phyloP scores from a whole-genome alignment of 2,888 invertebrate species.

The Orthonychiurus folsomi region DNA sequence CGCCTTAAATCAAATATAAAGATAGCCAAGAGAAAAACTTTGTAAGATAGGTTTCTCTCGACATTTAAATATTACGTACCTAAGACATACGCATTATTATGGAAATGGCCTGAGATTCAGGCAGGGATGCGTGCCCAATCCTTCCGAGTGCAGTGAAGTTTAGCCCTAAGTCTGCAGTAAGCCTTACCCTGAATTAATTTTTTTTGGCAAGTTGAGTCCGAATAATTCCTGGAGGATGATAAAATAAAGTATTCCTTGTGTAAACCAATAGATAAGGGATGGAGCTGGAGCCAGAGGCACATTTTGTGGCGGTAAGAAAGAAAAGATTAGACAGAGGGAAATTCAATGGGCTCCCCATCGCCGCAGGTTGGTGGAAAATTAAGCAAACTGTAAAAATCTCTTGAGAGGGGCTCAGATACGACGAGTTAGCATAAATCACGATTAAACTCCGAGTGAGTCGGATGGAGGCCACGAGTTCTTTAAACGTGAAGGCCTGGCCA shows the following conservation, averaged over 20 bases:
- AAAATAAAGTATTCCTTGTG: not conserved
- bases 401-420: conserved; percentile 4
- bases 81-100: no score
- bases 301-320: not conserved
- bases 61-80: no score
- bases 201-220: not conserved
- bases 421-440: conserved; percentile 14
- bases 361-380: no score
- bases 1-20: no score
- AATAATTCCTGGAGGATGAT: not conserved
- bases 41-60: no score
- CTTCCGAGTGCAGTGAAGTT: not conserved
- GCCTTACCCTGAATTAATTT: not conserved
- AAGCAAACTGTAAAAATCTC: conserved; percentile 2
- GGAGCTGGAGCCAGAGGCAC: not conserved
- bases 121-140: no score
- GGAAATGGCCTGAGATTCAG: no score
- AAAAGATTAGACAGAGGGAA: not conserved
- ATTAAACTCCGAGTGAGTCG: conserved; percentile 8
- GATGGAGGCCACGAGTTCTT: not conserved
- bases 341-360: not conserved
- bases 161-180: not conserved
- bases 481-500: no score
- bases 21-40: no score
- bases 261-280: not conserved